These are phyloP conservation scores for Axis porcinus DNA, from an alignment of 2,113 vertebrate genomes.

Conservation along the genomic window DNA sequence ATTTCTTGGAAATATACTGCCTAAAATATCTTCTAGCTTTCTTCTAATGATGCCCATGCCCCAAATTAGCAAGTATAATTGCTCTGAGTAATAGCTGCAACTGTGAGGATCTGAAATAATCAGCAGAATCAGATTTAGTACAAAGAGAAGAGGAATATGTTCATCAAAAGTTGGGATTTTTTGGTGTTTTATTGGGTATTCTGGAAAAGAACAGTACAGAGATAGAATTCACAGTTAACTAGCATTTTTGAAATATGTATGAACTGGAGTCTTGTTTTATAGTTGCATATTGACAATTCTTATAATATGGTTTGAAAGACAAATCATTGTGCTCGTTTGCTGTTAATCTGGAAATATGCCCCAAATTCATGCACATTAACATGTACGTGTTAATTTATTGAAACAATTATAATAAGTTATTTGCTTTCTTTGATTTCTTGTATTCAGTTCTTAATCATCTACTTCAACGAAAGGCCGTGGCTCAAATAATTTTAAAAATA, in stretches of 20 bases:
- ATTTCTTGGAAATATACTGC: background rate
- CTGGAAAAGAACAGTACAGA: background rate
- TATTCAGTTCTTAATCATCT: background rate
- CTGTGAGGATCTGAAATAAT: background rate
- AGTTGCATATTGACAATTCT: background rate
- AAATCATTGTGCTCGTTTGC: background rate
- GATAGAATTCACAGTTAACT: background rate
- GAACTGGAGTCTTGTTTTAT: background rate
- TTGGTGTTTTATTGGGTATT: background rate
- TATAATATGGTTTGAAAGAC: background rate
- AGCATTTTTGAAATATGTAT: background rate
- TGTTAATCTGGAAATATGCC: background rate
- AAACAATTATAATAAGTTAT: background rate
- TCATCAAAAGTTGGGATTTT: background rate
- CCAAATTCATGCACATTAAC: background rate
- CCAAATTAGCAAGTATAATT: background rate
- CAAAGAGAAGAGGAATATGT: background rate
- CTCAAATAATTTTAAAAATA: background rate
- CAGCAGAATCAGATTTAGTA: background rate
- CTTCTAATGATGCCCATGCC: background rate
- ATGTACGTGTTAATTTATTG: background rate
- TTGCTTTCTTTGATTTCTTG: background rate
- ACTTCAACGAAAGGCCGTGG: background rate
- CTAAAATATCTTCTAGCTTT: background rate
- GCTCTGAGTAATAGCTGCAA: background rate